Evolutionary conservation across 2,113 vertebrate genomes (phyloP).

Genomic region (Trinectes maculatus): DNA sequence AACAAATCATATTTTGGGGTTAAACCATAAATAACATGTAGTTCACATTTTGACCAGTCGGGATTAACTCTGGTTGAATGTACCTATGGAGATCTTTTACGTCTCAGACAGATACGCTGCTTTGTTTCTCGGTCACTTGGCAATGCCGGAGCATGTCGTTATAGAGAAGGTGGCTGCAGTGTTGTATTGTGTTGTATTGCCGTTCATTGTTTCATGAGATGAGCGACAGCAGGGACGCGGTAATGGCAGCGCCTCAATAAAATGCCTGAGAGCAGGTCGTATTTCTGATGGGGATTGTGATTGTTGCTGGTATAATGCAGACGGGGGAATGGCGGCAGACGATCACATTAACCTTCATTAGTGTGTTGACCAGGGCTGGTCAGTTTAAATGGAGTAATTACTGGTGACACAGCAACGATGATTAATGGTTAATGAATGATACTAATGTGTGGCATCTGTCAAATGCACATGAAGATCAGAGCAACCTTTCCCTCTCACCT

Average conservation of each 20-base stretch:
- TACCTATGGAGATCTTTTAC: conserved; percentile 11
- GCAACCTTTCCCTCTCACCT: conserved; percentile 4
- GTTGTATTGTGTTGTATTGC: no score
- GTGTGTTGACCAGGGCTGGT: conserved; percentile 41
- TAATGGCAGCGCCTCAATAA: conserved; percentile 6
- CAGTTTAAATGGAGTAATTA: conserved; percentile 65
- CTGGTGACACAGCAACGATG: conserved; percentile 41
- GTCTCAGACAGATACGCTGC: conserved; percentile 9
- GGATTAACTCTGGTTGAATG: no score
- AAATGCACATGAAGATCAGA: conserved; percentile 38
- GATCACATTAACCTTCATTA: conserved; percentile 73
- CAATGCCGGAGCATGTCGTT: conserved; percentile 31
- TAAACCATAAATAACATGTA: no score
- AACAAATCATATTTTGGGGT: no score
- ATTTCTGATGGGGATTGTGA: conserved; percentile 35
- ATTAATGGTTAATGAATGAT: conserved; percentile 61
- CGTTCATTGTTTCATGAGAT: conserved; percentile 33
- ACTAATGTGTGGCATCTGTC: conserved; percentile 62
- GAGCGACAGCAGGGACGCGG: conserved; percentile 16
- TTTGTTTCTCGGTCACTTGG: conserved; percentile 30
- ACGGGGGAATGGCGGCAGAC: conserved; percentile 40
- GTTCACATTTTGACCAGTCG: no score
- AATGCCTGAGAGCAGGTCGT: neutral
- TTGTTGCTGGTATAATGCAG: conserved; percentile 30
- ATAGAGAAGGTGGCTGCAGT: neutral